Conservation (phyloP, 1,140 invertebrate genomes). For the Portunus trituberculatus region DNA sequence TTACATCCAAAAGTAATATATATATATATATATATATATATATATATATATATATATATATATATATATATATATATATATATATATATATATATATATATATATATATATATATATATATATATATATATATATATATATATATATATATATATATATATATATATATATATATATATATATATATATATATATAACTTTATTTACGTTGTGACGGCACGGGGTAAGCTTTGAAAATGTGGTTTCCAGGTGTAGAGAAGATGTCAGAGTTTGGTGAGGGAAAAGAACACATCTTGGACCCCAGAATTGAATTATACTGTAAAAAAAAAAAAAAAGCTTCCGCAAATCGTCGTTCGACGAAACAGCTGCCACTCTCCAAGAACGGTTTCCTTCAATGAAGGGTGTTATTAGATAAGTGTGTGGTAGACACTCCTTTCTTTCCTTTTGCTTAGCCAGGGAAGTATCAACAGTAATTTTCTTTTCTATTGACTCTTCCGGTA, state of each 20-base stretch:
- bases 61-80: constrained; percentile 26
- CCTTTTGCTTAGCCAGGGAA: too few relatives aligned
- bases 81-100: constrained; percentile 26
- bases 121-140: constrained; percentile 26
- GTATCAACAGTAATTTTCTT: too few relatives aligned
- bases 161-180: neutral
- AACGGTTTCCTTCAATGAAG: too few relatives aligned
- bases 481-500: too few relatives aligned
- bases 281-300: too few relatives aligned
- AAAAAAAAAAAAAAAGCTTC: neutral
- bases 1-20: too few relatives aligned
- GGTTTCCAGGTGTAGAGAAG: too few relatives aligned
- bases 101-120: constrained; percentile 17
- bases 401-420: too few relatives aligned
- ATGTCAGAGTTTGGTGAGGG: too few relatives aligned
- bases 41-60: constrained; percentile 26
- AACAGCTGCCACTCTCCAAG: neutral
- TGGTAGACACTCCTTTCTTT: too few relatives aligned
- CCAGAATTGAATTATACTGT: neutral
- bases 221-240: too few relatives aligned
- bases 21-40: constrained; percentile 26
- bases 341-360: neutral
- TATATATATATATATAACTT: neutral
- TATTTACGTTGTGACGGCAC: neutral
- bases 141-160: neutral